These are phyloP conservation scores for Psephotus haematonotus DNA, from an alignment of 2,113 vertebrate species.

Conservation along the genomic window DNA sequence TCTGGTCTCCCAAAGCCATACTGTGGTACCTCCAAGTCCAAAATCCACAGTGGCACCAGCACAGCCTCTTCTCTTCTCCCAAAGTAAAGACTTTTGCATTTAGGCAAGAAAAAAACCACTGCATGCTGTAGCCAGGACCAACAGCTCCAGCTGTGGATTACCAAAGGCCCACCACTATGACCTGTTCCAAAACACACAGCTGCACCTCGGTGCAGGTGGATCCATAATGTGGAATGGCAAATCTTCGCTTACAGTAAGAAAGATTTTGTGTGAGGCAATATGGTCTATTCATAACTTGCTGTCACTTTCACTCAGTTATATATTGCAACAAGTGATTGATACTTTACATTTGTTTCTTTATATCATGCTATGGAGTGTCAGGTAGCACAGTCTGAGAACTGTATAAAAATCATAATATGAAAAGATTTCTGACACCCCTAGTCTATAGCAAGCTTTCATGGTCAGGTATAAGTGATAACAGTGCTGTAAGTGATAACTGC, in stretches of 20 bases:
- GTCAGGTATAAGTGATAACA: background rate
- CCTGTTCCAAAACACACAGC: background rate
- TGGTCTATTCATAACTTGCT: background rate
- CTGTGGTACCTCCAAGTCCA: background rate
- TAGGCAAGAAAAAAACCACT: background rate
- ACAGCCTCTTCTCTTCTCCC: background rate
- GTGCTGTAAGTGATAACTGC: background rate
- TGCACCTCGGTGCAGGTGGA: accelerated
- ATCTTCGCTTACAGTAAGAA: background rate
- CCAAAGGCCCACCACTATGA: background rate
- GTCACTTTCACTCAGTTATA: background rate
- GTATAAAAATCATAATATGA: background rate
- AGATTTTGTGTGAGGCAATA: background rate
- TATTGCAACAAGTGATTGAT: background rate
- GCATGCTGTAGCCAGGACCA: background rate
- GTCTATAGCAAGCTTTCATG: background rate
- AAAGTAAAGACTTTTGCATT: background rate
- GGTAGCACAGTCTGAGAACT: background rate
- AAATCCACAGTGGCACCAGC: background rate
- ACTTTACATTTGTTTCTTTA: background rate
- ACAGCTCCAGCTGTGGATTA: background rate
- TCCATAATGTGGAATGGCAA: background rate
- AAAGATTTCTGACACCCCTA: background rate
- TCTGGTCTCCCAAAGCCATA: background rate
- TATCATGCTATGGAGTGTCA: background rate